Evolutionary conservation across 92 coral and sea anemone genomes (phyloP), one percentile per base, ranked within the genome.

Genomic region (Phenganax stokvisi): DNA sequence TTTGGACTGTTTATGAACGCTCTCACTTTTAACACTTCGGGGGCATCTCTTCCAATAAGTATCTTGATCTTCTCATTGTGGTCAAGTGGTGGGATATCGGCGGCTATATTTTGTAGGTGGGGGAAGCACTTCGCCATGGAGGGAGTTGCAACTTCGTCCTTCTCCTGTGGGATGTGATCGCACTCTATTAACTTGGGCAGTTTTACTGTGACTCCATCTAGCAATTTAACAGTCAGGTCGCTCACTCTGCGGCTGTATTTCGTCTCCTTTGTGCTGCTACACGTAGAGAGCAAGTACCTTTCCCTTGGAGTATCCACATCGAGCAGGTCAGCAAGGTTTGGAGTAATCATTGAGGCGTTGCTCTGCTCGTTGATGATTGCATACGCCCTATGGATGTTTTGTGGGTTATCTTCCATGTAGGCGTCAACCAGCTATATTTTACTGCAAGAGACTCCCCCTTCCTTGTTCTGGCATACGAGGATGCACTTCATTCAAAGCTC

Each of bases 361-460:
- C 89, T 86, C 74, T 86, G 89, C 55, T 86, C 89, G 84, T 86
- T 86, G 10, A 86, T 56, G 54, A 86, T 57, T 9, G 86, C 89
- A 69, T 86, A 86, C 17, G 71, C 83, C 44, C 86, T 80, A 30
- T 67, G 77, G 0, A 17, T 53, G 63, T 59, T 78, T 70, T 76
- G 61, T 9, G 84, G 79, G 57, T 75, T 67, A 69, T 70, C 51
- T 30, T 86, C 71, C 51, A 53, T 29, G 63, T 47, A 82, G 71
- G 70, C 57, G 54, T 76, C 86, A 11, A 72, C 81, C 12, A 84
- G 85, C 52, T 84, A 71, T 69, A 87, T 79, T 57, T 84, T 87
- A 80, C 87, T 87, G 54, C 90, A 84, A 3, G 85, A 86, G 16
- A 86, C 57, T 31, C 89, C 86, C 12, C 82, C 89, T 16, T 25